These are phyloP conservation scores for Sciurus carolinensis DNA, from an alignment of 2,797 vertebrate species.

Conservation along the genomic window DNA sequence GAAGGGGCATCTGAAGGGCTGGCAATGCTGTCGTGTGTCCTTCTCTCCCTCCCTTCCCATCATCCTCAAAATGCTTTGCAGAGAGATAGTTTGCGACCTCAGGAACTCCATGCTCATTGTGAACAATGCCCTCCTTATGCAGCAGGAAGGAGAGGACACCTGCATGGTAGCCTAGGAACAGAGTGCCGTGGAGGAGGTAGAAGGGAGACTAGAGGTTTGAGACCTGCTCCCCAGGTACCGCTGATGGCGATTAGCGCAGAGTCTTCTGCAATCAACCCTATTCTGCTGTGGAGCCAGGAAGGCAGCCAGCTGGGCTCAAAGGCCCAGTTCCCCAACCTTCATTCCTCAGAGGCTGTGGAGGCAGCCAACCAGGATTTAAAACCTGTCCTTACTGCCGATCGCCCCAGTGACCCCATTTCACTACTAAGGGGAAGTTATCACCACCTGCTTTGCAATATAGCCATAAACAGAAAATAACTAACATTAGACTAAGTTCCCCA, in stretches of 20 bases:
- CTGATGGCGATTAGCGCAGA: not conserved
- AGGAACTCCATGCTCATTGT: not conserved
- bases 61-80: not conserved
- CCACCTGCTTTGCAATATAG: not conserved
- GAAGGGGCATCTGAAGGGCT: not conserved
- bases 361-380: slow-evolving; percentile 7
- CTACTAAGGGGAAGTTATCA: not conserved
- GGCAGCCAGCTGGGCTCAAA: slow-evolving; percentile 39
- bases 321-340: slow-evolving; percentile 34
- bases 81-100: not conserved
- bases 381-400: not conserved
- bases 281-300: slow-evolving; percentile 11
- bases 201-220: slow-evolving; percentile 74
- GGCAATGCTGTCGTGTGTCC: not conserved
- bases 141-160: slow-evolving; percentile 22
- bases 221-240: slow-evolving; percentile 69
- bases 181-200: not conserved
- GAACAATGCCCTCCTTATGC: not conserved
- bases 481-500: slow-evolving; percentile 6
- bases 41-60: not conserved
- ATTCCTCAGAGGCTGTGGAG: slow-evolving; percentile 25
- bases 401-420: slow-evolving; percentile 13
- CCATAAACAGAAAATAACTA: not conserved
- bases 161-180: slow-evolving; percentile 77
- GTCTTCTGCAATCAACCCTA: slow-evolving; percentile 26